Evolutionary conservation across 1,140 invertebrate species (phyloP).

Genomic region (Orussus abietinus): DNA sequence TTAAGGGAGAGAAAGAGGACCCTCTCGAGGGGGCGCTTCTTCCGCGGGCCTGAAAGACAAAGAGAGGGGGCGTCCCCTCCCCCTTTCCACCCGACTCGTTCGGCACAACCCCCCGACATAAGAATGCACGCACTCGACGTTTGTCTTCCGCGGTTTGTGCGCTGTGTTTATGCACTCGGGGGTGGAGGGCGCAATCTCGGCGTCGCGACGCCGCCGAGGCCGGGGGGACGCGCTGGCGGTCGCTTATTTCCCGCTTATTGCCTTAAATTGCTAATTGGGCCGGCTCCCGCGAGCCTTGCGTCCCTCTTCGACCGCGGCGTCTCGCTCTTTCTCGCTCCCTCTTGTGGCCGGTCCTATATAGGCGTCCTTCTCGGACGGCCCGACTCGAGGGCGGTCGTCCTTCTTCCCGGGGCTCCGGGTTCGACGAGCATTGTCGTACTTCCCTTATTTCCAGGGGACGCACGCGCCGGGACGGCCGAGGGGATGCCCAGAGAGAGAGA

Average conservation of each 20-base stretch:
- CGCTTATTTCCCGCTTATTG: constrained; percentile 31
- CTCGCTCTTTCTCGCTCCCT: not conserved
- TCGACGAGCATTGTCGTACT: too few relatives aligned
- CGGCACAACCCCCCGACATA: constrained; percentile 11
- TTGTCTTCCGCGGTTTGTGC: not conserved
- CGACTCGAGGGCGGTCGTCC: too few relatives aligned
- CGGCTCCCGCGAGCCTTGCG: constrained; percentile 14
- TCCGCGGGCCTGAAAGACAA: too few relatives aligned
- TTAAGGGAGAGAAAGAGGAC: too few relatives aligned
- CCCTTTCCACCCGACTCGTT: too few relatives aligned
- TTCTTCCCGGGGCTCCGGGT: constrained; percentile 22
- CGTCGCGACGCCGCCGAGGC: not conserved
- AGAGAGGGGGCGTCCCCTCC: too few relatives aligned
- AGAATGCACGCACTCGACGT: constrained; percentile 32
- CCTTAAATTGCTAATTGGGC: constrained; percentile 50
- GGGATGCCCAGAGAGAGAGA: constrained; percentile 7
- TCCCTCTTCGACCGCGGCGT: constrained; percentile 23
- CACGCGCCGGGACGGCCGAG: too few relatives aligned
- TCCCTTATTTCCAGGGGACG: too few relatives aligned
- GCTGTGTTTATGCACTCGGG: not conserved
- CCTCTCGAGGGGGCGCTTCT: too few relatives aligned
- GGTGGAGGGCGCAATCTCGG: constrained; percentile 4
- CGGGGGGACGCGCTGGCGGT: not conserved
- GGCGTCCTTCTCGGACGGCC: too few relatives aligned
- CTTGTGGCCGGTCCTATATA: too few relatives aligned